Percentiles rank a stretch among this genome's conserved stretches.
Evolutionary conservation across 2,113 vertebrate species (phyloP).

Genomic region (Lanius collurio): DNA sequence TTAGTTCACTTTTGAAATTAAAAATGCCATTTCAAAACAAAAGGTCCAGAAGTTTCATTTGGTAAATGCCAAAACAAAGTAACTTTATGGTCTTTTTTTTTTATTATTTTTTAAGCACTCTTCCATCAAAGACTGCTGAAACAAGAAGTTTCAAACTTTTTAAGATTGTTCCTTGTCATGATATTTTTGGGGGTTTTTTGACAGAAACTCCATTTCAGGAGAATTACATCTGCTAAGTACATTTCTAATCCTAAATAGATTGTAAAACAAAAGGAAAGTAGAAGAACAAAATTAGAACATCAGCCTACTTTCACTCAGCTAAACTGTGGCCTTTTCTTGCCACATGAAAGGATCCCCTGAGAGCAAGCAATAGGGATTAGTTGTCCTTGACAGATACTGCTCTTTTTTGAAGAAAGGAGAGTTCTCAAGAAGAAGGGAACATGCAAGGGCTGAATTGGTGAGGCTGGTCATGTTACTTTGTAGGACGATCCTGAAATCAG

Average conservation of each 20-base stretch:
- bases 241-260: neutral
- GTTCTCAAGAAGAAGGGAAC: neutral
- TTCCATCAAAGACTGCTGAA: neutral
- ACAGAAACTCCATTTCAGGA: neutral
- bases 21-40: neutral
- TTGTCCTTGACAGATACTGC: slow-evolving; percentile 11
- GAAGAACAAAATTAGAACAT: neutral
- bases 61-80: neutral
- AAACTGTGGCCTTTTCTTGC: neutral
- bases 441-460: neutral
- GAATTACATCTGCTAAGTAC: neutral
- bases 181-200: neutral
- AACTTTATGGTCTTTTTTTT: neutral
- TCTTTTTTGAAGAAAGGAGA: neutral
- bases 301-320: neutral
- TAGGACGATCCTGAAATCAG: neutral
- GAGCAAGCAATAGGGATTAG: neutral
- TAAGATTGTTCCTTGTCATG: neutral
- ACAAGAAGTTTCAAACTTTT: neutral
- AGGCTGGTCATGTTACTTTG: neutral
- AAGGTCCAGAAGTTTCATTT: neutral
- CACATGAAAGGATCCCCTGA: neutral
- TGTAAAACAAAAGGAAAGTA: neutral
- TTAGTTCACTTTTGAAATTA: neutral
- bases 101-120: neutral